Conservation (phyloP, 1,140 invertebrate species). For the Dermatophagoides farinae region DNA sequence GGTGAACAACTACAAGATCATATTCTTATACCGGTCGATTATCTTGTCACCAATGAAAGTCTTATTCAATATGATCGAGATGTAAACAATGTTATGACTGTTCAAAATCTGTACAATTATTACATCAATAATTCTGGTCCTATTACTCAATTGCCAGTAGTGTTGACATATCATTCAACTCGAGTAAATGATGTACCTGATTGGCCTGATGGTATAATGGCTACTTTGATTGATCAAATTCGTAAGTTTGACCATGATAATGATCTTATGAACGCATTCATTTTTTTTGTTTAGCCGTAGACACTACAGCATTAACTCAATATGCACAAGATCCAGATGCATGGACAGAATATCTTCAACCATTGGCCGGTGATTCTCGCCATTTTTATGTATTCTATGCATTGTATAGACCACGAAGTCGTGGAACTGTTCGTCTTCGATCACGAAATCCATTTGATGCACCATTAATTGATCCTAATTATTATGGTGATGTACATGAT, state of each 20-base stretch:
- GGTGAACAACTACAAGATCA: constrained; percentile 26
- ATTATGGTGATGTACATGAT: constrained; percentile 41
- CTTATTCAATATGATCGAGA: constrained; percentile 7
- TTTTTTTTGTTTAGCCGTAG: too few species aligned
- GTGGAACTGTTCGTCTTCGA: constrained; percentile 34
- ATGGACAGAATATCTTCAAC: constrained; percentile 2
- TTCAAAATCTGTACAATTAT: constrained; percentile 8
- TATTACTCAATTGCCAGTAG: constrained; percentile 7
- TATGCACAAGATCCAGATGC: not conserved
- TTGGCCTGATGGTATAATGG: constrained; percentile 9
- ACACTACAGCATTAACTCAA: not conserved
- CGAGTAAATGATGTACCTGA: constrained; percentile 8
- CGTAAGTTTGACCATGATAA: not conserved
- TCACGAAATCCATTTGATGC: constrained; percentile 40
- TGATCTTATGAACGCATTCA: not conserved
- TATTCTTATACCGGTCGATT: constrained; percentile 6
- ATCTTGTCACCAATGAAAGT: constrained; percentile 19
- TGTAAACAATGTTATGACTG: not conserved
- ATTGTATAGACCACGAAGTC: constrained; percentile 29
- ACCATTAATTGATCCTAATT: constrained; percentile 60
- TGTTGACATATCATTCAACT: constrained; percentile 12
- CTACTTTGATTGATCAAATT: constrained; percentile 10
- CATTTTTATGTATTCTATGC: constrained; percentile 13
- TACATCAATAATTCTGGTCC: constrained; percentile 7
- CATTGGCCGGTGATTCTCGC: not conserved